Evolutionary conservation across 1,140 invertebrate genomes (phyloP).

Genomic region (Zaprionus vittiger): DNA sequence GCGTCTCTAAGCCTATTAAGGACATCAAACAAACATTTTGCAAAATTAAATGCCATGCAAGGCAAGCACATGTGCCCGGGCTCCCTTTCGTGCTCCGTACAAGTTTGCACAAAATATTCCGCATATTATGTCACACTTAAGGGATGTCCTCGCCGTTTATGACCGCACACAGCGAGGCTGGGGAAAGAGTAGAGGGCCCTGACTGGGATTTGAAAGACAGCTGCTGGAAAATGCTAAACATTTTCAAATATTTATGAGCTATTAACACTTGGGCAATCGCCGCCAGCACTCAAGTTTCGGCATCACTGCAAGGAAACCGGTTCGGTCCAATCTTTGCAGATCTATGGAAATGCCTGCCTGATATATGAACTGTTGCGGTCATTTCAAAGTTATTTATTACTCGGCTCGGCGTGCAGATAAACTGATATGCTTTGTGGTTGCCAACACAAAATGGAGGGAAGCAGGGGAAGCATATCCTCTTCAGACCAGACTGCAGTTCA

Average conservation of each 20-base stretch:
- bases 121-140: constrained; percentile 82
- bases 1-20: constrained; percentile 79
- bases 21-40: constrained; percentile 83
- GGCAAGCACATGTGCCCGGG: constrained; percentile 71
- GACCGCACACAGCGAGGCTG: constrained; percentile 56
- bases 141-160: constrained; percentile 76
- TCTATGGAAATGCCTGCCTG: constrained; percentile 47
- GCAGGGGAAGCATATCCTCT: no score
- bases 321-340: constrained; percentile 21
- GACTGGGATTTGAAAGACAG: constrained; percentile 47
- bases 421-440: constrained; percentile 39
- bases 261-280: constrained; percentile 77
- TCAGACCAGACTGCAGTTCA: constrained; percentile 24
- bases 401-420: constrained; percentile 44
- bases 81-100: constrained; percentile 42
- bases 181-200: not conserved
- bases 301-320: constrained; percentile 35
- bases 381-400: constrained; percentile 64
- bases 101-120: constrained; percentile 82
- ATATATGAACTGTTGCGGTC: constrained; percentile 67
- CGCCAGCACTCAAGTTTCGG: constrained; percentile 35
- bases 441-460: not conserved
- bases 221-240: constrained; percentile 74
- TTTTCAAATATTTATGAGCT: constrained; percentile 83
- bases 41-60: constrained; percentile 83